Evolutionary conservation across 1,140 invertebrate species (phyloP).

Genomic region (Hetaerina americana): DNA sequence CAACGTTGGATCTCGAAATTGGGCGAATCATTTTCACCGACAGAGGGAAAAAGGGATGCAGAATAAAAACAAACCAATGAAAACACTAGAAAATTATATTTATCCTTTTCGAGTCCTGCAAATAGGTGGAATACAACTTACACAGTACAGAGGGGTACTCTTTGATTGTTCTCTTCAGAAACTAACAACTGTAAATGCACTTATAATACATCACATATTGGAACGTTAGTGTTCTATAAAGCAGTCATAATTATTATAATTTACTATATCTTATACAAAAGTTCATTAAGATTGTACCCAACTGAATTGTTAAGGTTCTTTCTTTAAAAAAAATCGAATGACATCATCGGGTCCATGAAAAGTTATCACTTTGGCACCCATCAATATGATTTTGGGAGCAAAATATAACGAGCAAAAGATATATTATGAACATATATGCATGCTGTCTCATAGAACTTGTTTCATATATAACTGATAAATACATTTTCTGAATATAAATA

Average conservation of each 20-base stretch:
- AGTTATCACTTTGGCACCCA: not conserved
- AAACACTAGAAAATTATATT: slow-evolving; percentile 1
- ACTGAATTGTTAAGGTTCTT: not conserved
- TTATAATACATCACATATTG: not conserved
- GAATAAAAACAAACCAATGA: not conserved
- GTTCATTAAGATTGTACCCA: not conserved
- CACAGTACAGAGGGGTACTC: not conserved
- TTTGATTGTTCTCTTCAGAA: not conserved
- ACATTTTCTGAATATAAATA: slow-evolving; percentile 1
- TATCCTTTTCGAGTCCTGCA: not conserved
- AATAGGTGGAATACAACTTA: not conserved
- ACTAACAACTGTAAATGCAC: not conserved
- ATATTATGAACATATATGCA: slow-evolving; percentile 1
- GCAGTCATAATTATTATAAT: not conserved
- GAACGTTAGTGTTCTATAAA: not conserved
- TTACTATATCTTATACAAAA: not conserved
- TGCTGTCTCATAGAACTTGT: not conserved
- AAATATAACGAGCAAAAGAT: not conserved
- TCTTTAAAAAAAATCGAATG: not conserved
- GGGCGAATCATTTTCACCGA: not conserved
- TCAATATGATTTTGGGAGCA: no score
- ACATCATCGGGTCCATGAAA: not conserved
- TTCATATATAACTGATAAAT: not conserved
- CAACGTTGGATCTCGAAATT: no score
- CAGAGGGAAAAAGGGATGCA: not conserved